Evolutionary conservation across 2,113 vertebrate genomes (phyloP).

Genomic region (Nerophis lumbriciformis): DNA sequence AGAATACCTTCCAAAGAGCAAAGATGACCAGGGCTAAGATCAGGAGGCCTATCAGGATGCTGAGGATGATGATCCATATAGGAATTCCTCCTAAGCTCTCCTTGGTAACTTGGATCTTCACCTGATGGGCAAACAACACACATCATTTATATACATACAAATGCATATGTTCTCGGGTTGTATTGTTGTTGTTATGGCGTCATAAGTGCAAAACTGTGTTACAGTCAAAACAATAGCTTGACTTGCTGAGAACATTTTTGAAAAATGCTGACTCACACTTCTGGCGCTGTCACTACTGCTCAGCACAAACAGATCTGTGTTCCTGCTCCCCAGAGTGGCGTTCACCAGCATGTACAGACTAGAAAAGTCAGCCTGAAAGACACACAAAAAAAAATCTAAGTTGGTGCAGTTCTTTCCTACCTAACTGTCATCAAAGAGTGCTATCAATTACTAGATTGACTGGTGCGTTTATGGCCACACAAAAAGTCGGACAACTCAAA

Average conservation of each 20-base stretch:
- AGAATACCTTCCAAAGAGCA: slow-evolving; percentile 87
- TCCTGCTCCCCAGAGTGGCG: slow-evolving; percentile 65
- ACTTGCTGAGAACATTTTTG: too few relatives aligned
- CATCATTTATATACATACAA: neutral
- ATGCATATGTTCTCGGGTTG: too few relatives aligned
- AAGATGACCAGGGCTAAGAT: slow-evolving; percentile 90
- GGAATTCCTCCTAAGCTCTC: slow-evolving; percentile 81
- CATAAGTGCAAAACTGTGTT: too few relatives aligned
- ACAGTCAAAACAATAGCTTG: too few relatives aligned
- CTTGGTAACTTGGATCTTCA: slow-evolving; percentile 85
- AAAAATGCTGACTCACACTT: slow-evolving; percentile 68
- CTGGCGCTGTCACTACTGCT: slow-evolving; percentile 66
- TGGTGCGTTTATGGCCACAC: too few relatives aligned
- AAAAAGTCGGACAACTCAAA: too few relatives aligned
- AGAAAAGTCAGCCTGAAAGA: slow-evolving; percentile 79
- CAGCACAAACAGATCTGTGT: slow-evolving; percentile 68
- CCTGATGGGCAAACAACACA: slow-evolving; percentile 58
- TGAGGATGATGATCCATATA: slow-evolving; percentile 90
- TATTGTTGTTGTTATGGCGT: too few relatives aligned
- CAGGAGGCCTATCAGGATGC: slow-evolving; percentile 86
- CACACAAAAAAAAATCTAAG: slow-evolving; percentile 8
- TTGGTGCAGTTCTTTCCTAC: neutral
- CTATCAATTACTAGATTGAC: too few relatives aligned
- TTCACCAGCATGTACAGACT: slow-evolving; percentile 75
- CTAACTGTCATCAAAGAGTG: neutral